These are phyloP conservation scores for Lasioglossum figueresi DNA, from an alignment of 2,888 invertebrate genomes.

Conservation along the genomic window DNA sequence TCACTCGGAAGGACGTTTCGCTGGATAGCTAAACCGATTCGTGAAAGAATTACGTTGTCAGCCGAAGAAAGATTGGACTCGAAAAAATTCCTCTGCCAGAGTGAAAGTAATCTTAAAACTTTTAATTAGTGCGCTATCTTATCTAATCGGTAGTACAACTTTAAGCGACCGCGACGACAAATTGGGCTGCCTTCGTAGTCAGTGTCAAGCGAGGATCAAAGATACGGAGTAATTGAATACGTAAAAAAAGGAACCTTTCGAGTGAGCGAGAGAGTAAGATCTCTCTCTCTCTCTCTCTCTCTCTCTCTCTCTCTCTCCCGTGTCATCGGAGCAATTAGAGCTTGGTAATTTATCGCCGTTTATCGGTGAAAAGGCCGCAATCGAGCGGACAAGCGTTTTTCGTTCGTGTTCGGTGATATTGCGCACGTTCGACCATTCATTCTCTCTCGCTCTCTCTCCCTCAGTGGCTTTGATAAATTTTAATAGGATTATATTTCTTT, in stretches of 20 bases:
- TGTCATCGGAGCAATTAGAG: conserved; percentile 37
- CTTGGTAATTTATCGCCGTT: conserved; percentile 43
- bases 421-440: neutral
- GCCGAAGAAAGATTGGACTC: neutral
- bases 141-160: conserved; percentile 41
- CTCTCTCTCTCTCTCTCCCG: neutral
- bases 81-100: neutral
- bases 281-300: no score
- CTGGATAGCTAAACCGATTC: neutral
- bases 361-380: conserved; percentile 13
- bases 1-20: conserved; percentile 18
- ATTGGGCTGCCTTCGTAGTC: neutral
- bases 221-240: neutral
- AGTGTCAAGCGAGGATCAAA: neutral
- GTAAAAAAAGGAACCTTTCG: neutral
- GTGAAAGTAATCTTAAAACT: conserved; percentile 26
- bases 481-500: conserved; percentile 56
- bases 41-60: neutral
- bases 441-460: neutral
- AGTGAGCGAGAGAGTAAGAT: neutral
- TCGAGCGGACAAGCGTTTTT: conserved; percentile 14
- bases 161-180: conserved; percentile 30
- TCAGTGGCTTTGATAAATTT: conserved; percentile 50
- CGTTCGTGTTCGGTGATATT: conserved; percentile 26
- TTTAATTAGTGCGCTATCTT: conserved; percentile 37